A percentile compares a stretch with the other conserved stretches of the same genome.
phyloP scores from a whole-genome alignment of 2,113 vertebrate genomes.

The Heptranchias perlo region DNA sequence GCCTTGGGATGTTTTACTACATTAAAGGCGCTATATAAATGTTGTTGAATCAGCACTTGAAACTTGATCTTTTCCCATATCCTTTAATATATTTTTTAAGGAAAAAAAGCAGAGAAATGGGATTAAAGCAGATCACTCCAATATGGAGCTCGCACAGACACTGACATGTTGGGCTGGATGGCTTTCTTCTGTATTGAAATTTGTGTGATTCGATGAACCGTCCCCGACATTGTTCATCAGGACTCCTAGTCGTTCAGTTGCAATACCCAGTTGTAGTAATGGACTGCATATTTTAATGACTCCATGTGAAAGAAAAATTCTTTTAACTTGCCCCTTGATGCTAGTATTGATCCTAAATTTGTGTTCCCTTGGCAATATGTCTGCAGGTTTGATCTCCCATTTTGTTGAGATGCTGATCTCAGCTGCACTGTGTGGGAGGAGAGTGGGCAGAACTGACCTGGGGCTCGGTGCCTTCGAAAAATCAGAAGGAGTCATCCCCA shows the following conservation, averaged over 20 bases:
- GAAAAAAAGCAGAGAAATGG: not conserved
- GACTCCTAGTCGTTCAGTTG: not conserved
- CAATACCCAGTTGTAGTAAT: not conserved
- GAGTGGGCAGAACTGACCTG: not conserved
- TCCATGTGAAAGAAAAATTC: not conserved
- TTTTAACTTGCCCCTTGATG: not conserved
- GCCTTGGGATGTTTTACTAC: not conserved
- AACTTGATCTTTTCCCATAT: not conserved
- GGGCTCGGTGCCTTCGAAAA: not conserved
- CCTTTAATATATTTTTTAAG: not conserved
- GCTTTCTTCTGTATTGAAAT: not conserved
- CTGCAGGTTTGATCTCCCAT: no score
- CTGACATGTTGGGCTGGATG: not conserved
- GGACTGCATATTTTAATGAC: not conserved
- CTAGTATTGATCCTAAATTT: not conserved
- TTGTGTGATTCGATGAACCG: not conserved
- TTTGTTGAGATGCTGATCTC: not conserved
- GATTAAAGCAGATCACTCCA: not conserved
- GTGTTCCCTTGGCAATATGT: not conserved
- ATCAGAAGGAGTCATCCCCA: not conserved
- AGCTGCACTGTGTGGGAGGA: not conserved
- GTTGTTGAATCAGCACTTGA: not conserved
- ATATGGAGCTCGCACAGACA: not conserved
- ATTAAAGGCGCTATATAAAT: not conserved
- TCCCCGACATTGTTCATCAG: not conserved